Percentiles rank a stretch among this genome's conserved stretches.
Conservation (phyloP, 2,888 invertebrate species). For the Apotomis capreana region DNA sequence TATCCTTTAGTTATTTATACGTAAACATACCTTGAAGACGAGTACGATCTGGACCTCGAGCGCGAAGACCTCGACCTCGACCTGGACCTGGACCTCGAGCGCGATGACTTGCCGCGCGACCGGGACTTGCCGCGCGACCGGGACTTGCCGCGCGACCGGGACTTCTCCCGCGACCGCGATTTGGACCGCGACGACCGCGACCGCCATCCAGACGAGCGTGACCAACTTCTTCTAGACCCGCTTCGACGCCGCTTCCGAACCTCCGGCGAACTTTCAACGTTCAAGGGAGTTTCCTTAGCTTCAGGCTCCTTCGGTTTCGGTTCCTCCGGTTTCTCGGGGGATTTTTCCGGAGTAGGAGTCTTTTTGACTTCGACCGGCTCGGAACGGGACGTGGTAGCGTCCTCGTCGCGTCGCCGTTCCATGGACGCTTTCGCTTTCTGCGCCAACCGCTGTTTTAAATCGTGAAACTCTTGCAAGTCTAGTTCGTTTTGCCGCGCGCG, state of each 20-base stretch:
- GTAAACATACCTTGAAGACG: slow-evolving; percentile 73
- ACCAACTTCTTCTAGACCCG: slow-evolving; percentile 61
- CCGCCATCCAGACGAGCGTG: slow-evolving; percentile 62
- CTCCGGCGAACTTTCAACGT: slow-evolving; percentile 58
- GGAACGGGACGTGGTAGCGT: slow-evolving; percentile 2
- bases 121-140: slow-evolving; percentile 43
- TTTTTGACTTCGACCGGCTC: background rate
- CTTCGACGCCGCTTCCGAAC: slow-evolving; percentile 56
- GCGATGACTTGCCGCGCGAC: slow-evolving; percentile 51
- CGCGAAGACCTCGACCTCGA: slow-evolving; percentile 55
- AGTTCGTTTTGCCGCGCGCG: slow-evolving; percentile 81
- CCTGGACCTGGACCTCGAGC: slow-evolving; percentile 64
- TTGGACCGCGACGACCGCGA: slow-evolving; percentile 54
- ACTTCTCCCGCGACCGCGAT: slow-evolving; percentile 45
- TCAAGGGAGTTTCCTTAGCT: slow-evolving; percentile 52
- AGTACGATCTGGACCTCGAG: slow-evolving; percentile 77
- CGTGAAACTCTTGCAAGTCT: slow-evolving; percentile 85
- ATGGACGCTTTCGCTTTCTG: slow-evolving; percentile 87
- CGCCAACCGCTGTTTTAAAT: slow-evolving; percentile 86
- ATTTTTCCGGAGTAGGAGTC: slow-evolving; percentile 31
- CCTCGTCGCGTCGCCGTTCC: slow-evolving; percentile 50
- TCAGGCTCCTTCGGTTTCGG: slow-evolving; percentile 48
- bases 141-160: slow-evolving; percentile 40
- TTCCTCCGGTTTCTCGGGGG: slow-evolving; percentile 44
- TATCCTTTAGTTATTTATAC: background rate